Conservation (phyloP, 2,797 vertebrate genomes). For the Centroberyx gerrardi region DNA sequence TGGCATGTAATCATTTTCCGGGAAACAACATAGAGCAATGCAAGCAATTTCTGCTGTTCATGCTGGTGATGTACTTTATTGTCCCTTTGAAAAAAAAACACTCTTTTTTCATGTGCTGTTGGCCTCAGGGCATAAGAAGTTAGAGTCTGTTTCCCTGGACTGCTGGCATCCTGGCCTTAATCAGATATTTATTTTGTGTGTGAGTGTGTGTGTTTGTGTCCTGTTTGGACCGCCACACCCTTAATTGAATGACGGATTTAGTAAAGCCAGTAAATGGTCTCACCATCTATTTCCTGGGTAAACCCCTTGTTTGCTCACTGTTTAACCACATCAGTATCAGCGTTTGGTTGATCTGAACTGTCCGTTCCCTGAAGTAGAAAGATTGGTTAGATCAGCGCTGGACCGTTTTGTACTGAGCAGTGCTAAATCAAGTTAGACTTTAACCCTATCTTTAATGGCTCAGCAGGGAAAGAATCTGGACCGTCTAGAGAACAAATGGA, state of each 20-base stretch:
- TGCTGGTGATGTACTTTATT: conserved; percentile 19
- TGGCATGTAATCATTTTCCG: conserved; percentile 46
- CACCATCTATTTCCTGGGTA: neutral
- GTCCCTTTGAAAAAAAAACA: conserved; percentile 16
- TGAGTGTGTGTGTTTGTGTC: conserved; percentile 1
- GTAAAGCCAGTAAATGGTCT: neutral
- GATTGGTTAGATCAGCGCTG: neutral
- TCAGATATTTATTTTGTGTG: neutral
- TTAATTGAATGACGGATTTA: conserved; percentile 8
- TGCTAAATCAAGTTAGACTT: conserved; percentile 9
- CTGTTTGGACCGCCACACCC: neutral
- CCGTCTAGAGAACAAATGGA: conserved; percentile 14
- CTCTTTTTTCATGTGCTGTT: conserved; percentile 22
- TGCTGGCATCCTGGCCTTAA: conserved; percentile 14
- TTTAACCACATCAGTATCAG: conserved; percentile 1
- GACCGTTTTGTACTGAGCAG: neutral
- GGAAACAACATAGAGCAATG: conserved; percentile 40
- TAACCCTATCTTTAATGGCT: conserved; percentile 2
- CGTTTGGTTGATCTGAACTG: neutral
- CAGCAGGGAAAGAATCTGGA: neutral
- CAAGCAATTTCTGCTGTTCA: conserved; percentile 15
- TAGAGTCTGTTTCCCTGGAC: neutral
- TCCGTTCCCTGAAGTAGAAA: conserved; percentile 9
- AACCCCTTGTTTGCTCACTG: neutral
- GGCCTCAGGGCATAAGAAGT: neutral